Conservation (phyloP, 1,140 invertebrate species). For the Aphelenchoides fujianensis region DNA sequence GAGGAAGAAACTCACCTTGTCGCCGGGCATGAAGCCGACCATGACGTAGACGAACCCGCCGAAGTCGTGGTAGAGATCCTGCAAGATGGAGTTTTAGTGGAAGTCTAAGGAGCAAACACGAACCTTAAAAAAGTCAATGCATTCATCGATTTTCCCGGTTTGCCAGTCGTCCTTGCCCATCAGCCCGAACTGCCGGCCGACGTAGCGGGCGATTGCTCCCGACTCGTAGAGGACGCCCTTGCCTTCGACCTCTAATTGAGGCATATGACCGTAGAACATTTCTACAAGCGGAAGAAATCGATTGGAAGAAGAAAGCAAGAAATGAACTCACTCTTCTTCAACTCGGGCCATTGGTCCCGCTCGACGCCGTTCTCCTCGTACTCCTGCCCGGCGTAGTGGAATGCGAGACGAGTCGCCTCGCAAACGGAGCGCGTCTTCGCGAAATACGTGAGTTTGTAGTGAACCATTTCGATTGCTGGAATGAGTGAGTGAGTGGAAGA, state of each 20-base stretch:
- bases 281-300: too few species aligned
- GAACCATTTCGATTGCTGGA: not conserved
- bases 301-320: too few species aligned
- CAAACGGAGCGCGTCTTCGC: not conserved
- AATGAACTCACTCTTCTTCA: not conserved
- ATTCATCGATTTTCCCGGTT: conserved; percentile 11
- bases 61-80: not conserved
- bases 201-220: not conserved
- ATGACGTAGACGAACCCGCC: not conserved
- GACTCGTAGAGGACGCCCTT: not conserved
- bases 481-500: too few species aligned
- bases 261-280: too few species aligned
- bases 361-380: not conserved
- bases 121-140: not conserved
- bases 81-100: too few species aligned
- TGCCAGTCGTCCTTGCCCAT: conserved; percentile 1
- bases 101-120: too few species aligned
- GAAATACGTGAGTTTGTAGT: conserved; percentile 14
- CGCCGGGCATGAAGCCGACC: not conserved
- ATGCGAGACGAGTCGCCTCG: not conserved
- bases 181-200: conserved; percentile 7
- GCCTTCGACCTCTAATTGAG: conserved; percentile 11
- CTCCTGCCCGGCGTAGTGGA: not conserved
- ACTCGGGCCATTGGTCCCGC: conserved; percentile 1
- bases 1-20: not conserved